phyloP scores from a whole-genome alignment of 2,888 invertebrate species.

The Exephanes ischioxanthus region DNA sequence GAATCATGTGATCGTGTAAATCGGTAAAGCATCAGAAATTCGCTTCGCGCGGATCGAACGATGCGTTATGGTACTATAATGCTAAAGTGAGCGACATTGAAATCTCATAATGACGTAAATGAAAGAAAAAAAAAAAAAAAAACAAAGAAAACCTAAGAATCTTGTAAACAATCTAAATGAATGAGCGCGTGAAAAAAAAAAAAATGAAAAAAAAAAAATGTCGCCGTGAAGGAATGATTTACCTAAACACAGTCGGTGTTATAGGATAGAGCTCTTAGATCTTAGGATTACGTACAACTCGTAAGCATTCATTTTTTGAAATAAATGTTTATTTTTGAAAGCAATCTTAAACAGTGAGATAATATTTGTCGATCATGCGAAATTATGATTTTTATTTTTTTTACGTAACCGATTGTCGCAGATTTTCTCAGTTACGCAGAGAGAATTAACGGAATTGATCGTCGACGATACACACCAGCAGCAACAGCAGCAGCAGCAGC shows the following conservation, averaged over 20 bases:
- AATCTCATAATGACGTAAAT: constrained; percentile 48
- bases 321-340: constrained; percentile 85
- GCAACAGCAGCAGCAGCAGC: not conserved
- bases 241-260: constrained; percentile 80
- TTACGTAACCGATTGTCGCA: not conserved
- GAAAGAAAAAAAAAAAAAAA: constrained; percentile 31
- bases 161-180: constrained; percentile 74
- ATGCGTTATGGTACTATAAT: constrained; percentile 28
- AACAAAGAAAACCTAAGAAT: constrained; percentile 64
- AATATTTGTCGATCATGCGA: constrained; percentile 37
- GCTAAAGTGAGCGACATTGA: constrained; percentile 26
- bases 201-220: constrained; percentile 44
- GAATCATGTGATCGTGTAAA: constrained; percentile 79
- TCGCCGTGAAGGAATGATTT: constrained; percentile 59
- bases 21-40: constrained; percentile 71
- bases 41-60: constrained; percentile 58
- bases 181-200: constrained; percentile 55
- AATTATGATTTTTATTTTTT: constrained; percentile 31
- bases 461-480: constrained; percentile 11
- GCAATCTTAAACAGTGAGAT: constrained; percentile 76
- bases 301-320: constrained; percentile 84
- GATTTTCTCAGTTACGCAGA: not conserved
- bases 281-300: constrained; percentile 82
- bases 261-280: constrained; percentile 81
- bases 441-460: constrained; percentile 3